These are phyloP conservation scores for Gortyna flavago DNA, from an alignment of 2,888 invertebrate genomes.

Conservation along the genomic window DNA sequence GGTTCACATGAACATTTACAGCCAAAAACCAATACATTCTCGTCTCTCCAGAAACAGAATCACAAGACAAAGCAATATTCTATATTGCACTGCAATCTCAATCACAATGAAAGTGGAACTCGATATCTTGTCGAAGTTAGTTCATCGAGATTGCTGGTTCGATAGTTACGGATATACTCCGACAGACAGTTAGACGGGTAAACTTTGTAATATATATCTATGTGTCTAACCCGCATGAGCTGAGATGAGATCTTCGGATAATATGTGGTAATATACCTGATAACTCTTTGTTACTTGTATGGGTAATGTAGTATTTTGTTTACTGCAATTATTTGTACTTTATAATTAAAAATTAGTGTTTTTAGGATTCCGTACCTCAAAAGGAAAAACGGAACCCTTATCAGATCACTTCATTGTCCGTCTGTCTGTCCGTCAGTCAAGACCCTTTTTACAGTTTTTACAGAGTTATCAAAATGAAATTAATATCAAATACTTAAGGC, in stretches of 20 bases:
- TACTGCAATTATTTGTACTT: neutral
- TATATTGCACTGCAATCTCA: constrained; percentile 15
- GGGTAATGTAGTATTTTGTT: neutral
- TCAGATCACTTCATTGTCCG: no score
- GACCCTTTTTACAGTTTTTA: no score
- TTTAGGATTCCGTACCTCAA: no score
- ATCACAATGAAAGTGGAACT: constrained; percentile 20
- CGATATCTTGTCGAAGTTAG: constrained; percentile 47
- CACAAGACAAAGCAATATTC: constrained; percentile 16
- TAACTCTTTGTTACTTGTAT: neutral
- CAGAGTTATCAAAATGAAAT: no score
- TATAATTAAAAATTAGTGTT: neutral
- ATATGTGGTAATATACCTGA: neutral
- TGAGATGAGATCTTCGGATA: neutral
- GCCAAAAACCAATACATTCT: neutral
- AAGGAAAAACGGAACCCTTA: no score
- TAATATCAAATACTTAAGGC: no score
- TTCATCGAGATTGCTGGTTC: constrained; percentile 43
- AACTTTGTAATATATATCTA: constrained; percentile 52
- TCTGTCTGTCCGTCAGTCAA: no score
- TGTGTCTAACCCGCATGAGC: constrained; percentile 20
- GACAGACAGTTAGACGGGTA: constrained; percentile 26
- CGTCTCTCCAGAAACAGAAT: neutral
- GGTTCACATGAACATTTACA: no score
- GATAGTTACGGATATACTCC: constrained; percentile 36